Evolutionary conservation across 2,797 vertebrate species (phyloP), one percentile per base, ranked within the genome.

Genomic region (Poeciliopsis paucimaculata): DNA sequence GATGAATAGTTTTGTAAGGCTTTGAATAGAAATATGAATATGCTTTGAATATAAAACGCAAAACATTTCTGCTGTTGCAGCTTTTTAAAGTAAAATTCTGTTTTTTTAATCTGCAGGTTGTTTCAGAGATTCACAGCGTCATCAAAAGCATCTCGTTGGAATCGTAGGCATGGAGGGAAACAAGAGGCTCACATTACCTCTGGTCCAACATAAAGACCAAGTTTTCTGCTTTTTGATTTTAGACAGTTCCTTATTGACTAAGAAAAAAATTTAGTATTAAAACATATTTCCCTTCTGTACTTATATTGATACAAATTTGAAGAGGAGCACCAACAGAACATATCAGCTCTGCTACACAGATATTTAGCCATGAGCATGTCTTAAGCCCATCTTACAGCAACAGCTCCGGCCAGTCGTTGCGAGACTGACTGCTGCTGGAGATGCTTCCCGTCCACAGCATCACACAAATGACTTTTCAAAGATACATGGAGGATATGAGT

Each of bases 61-160:
- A 70, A 45, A 43, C 4, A 6, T 28, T 71, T 71, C 26, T 16
- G 2, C 39, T 16, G 66, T 55, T 13, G 16, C 23, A 45, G 20
- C 36, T 18, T 62, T 43, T 45, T 23, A 12, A 23, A 76, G 36
- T 76, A n/a, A 49, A 26, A 26, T 68, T 26, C 16, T 18, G 6
- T 49, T 5, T 90, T 45, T 84, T 41, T 6, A 5, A 66, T 84
- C 49, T 4, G 74, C 93, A 96, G 96, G 95, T 96, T 46, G 49
- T 95, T 51, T 76, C 86, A n/a, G 91, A 94, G 84, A 88, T 96
- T n/a, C 89, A 92, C 77, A 92, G 92, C 23, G 87, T 94, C 23
- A 79, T 92, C 64, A 90, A 91, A 84, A 89, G 62, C 77, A 73
- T 90, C 49, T 89, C 78, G 8, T 60, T 91, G 85, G 84, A 86